Percentiles rank a stretch among this genome's conserved stretches.
These are phyloP conservation scores for Tipula lateralis DNA, from an alignment of 2,888 invertebrate genomes.

Conservation along the genomic window DNA sequence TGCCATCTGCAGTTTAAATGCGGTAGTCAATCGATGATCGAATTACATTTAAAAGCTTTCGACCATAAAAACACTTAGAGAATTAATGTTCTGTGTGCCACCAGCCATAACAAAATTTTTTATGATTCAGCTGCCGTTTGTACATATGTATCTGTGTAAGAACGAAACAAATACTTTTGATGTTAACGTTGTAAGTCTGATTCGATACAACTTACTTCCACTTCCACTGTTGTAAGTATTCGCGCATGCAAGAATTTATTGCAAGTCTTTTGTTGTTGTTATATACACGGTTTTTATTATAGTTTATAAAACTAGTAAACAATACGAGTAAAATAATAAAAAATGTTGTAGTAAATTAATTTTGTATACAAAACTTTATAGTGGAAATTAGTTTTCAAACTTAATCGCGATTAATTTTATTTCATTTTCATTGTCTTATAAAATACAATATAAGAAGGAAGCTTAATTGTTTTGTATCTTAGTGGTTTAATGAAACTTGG, in stretches of 20 bases:
- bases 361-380: background rate
- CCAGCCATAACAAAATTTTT: background rate
- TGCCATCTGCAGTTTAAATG: too few relatives aligned
- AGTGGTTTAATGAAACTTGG: too few relatives aligned
- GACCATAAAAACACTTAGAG: background rate
- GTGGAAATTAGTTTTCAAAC: constrained; percentile 1
- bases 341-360: background rate
- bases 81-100: background rate
- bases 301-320: background rate
- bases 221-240: background rate
- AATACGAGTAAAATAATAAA: background rate
- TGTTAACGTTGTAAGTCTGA: background rate
- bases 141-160: background rate
- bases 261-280: background rate
- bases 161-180: background rate
- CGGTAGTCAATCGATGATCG: too few relatives aligned
- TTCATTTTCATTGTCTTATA: too few relatives aligned
- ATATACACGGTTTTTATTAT: background rate
- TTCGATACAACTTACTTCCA: background rate
- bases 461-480: too few relatives aligned
- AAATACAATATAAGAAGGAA: too few relatives aligned
- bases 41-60: background rate
- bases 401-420: background rate
- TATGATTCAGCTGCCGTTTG: background rate
- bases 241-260: background rate